Base-by-base conservation (phyloP, 2,797 vertebrate genomes). In the Amphiprion clarkii region DNA sequence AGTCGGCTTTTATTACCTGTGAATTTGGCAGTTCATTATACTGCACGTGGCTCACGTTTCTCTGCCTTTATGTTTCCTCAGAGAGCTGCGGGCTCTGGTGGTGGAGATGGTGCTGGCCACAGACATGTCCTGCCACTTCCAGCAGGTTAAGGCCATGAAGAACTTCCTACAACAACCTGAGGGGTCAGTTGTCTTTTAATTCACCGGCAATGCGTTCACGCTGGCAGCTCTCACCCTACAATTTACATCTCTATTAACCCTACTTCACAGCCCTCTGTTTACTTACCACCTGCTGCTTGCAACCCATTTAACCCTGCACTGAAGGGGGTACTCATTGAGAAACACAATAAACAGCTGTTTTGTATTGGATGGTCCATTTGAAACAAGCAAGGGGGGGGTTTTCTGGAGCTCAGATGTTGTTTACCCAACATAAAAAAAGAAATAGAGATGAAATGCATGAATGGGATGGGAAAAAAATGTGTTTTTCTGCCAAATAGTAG, bases 61-160 rank as follows among this genome's bases (percentile, higher is more conserved):
- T 13, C 16, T 54, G 21, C 63, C 21, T 6, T 23, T 61, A 44
- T 78, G 61, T 81, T 77, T 71, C 42, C 29, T 74, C 82, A 99
- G 98, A 89, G 98, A 99, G 95, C 96, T 99, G 85, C 94, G 98
- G 79, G 94, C 96, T 60, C 93, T 99, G 78, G 98, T 99, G 87
- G 96, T 98, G 82, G 97, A 99, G 94, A 98, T 99, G 98, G 98
- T 99, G 75, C 90, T 99, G 94, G 98, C 98, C 79, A 99, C 98
- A 0, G 98, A 99, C 82, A 99, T 99, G 98, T 99, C 98, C 82
- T 99, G 98, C 92, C 98, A 99, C 90, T 99, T 99, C 92, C 98
- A 99, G 88, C 98, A 99, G 90, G 97, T 99, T 88, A 99, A 99
- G 93, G 93, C 96, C 72, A 99, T 99, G 98, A 99, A 98, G 93